Conservation (phyloP, 2,888 invertebrate species). For the Empis stercorea region DNA sequence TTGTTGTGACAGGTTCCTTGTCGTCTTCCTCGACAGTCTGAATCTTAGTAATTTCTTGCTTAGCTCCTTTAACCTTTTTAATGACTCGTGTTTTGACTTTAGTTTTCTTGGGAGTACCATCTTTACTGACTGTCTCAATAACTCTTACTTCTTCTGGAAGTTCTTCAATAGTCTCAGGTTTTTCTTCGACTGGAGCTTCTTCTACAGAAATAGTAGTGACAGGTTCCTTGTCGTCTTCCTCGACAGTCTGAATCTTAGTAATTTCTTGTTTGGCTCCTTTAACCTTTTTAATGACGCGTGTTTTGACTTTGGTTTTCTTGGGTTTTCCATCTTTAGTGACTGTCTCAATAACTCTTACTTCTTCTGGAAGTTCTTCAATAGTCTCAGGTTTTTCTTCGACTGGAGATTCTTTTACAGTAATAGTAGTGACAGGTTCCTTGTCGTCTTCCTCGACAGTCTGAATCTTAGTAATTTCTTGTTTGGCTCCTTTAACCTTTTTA, state of each 20-base stretch:
- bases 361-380: conserved; percentile 13
- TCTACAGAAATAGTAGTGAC: conserved; percentile 21
- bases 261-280: conserved; percentile 24
- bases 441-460: conserved; percentile 25
- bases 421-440: conserved; percentile 26
- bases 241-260: conserved; percentile 31
- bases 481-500: conserved; percentile 20
- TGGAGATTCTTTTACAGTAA: conserved; percentile 19
- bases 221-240: conserved; percentile 30
- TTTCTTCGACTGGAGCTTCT: conserved; percentile 17
- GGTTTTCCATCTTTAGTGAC: conserved; percentile 17
- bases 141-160: conserved; percentile 10
- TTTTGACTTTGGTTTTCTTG: conserved; percentile 25
- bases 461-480: conserved; percentile 24
- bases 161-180: conserved; percentile 23
- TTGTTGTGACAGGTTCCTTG: conserved; percentile 23
- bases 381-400: conserved; percentile 14
- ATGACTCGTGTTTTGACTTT: conserved; percentile 6
- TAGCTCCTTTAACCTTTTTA: conserved; percentile 12
- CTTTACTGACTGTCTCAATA: conserved; percentile 8
- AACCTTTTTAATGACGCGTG: conserved; percentile 28
- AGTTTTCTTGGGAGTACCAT: conserved; percentile 16
- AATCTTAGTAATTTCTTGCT: conserved; percentile 20
- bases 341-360: conserved; percentile 24
- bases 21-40: conserved; percentile 16